A percentile compares a stretch with the other conserved stretches of the same genome.
Conservation (phyloP, 1,140 invertebrate species). For the Solenopsis fugax region DNA sequence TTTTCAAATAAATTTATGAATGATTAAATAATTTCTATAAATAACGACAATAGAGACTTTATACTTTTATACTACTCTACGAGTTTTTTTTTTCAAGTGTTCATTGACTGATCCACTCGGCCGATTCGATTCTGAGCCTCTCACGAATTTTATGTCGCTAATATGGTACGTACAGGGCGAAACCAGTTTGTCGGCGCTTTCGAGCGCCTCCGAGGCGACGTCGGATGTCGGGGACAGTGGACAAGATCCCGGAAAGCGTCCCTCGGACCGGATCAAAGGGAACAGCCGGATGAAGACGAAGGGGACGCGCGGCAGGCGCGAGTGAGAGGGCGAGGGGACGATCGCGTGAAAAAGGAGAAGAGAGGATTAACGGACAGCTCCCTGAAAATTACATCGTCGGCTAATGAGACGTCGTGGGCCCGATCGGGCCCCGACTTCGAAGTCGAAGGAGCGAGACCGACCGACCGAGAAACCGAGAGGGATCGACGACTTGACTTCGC, state of each 20-base stretch:
- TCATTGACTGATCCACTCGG: constrained; percentile 44
- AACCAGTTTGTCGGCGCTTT: constrained; percentile 81
- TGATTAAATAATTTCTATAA: constrained; percentile 1
- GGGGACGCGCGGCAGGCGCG: constrained; percentile 27
- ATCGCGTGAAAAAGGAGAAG: constrained; percentile 61
- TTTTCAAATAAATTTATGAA: neutral
- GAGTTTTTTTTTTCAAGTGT: constrained; percentile 10
- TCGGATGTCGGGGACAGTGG: constrained; percentile 60
- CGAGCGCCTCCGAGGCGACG: constrained; percentile 57
- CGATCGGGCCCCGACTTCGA: constrained; percentile 29
- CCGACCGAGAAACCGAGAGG: neutral
- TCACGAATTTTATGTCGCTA: constrained; percentile 77
- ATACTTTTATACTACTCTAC: neutral
- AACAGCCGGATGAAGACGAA: constrained; percentile 40
- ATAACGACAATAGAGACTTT: neutral
- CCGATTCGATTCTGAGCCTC: constrained; percentile 58
- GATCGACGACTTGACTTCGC: constrained; percentile 45
- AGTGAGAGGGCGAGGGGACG: constrained; percentile 46
- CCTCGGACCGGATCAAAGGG: constrained; percentile 74
- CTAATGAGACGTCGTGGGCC: constrained; percentile 61
- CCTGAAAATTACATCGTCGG: constrained; percentile 64
- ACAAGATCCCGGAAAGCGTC: constrained; percentile 76
- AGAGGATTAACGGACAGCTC: constrained; percentile 63
- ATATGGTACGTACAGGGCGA: constrained; percentile 75
- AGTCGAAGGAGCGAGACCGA: constrained; percentile 42